Conservation (phyloP, 2,888 invertebrate genomes). For the Patella caerulea region DNA sequence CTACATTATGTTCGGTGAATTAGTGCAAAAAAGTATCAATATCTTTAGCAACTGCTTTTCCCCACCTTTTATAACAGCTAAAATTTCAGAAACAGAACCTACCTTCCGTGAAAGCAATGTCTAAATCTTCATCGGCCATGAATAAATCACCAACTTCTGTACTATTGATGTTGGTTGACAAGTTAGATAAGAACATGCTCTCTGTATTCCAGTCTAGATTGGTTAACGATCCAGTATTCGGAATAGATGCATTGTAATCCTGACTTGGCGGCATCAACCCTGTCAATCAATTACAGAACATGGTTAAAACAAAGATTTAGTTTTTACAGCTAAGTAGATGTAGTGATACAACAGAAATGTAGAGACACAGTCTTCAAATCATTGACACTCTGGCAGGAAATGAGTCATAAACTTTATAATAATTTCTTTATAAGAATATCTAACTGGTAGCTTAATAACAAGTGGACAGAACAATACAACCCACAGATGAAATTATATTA, state of each 20-base stretch:
- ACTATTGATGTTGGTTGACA: conserved; percentile 38
- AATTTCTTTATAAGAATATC: too few relatives aligned
- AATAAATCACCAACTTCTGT: conserved; percentile 43
- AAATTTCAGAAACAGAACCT: conserved; percentile 2
- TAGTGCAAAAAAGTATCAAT: too few relatives aligned
- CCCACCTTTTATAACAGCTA: too few relatives aligned
- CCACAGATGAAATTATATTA: too few relatives aligned
- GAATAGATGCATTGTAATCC: conserved; percentile 48
- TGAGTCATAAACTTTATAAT: too few relatives aligned
- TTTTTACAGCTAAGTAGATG: not conserved
- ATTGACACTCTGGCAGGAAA: too few relatives aligned
- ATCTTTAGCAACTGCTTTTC: too few relatives aligned
- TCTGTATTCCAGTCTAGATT: conserved; percentile 48
- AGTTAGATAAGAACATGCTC: conserved; percentile 52
- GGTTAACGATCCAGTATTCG: conserved; percentile 33
- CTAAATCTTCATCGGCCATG: conserved; percentile 50
- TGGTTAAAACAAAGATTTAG: not conserved
- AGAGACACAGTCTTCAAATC: too few relatives aligned
- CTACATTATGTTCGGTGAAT: too few relatives aligned
- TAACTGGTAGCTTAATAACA: too few relatives aligned
- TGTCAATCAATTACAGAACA: conserved; percentile 6
- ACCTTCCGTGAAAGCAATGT: conserved; percentile 50
- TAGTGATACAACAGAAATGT: too few relatives aligned
- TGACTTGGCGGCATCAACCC: conserved; percentile 12
- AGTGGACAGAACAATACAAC: too few relatives aligned